These are phyloP conservation scores for Mantis religiosa DNA, from an alignment of 2,888 invertebrate genomes.

Conservation along the genomic window DNA sequence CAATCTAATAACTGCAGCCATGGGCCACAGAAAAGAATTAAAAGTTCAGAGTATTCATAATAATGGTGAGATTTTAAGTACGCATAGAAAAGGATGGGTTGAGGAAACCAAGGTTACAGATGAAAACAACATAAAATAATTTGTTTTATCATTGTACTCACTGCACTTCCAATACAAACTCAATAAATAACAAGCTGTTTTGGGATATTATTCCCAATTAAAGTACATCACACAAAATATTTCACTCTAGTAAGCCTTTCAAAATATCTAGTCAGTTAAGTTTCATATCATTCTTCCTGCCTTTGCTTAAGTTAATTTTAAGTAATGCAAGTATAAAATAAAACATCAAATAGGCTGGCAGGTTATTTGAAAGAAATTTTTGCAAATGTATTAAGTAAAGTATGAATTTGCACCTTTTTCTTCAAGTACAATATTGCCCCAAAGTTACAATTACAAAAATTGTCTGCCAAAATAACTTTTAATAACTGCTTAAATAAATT, in stretches of 20 bases:
- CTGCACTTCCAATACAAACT: neutral
- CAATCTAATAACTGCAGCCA: too few relatives aligned
- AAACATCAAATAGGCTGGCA: neutral
- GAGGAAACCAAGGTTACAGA: neutral
- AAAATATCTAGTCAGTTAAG: neutral
- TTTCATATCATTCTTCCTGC: neutral
- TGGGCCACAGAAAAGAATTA: too few relatives aligned
- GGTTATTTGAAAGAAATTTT: neutral
- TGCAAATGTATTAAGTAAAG: neutral
- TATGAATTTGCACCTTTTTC: neutral
- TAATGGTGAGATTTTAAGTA: too few relatives aligned
- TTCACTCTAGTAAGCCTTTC: neutral
- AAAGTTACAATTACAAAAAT: neutral
- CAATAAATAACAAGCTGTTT: neutral
- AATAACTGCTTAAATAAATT: neutral
- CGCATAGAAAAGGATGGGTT: too few relatives aligned
- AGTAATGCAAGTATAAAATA: neutral
- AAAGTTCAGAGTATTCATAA: too few relatives aligned
- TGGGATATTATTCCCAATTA: neutral
- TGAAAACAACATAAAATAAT: neutral
- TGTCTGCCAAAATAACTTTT: neutral
- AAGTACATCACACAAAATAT: neutral
- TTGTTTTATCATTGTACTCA: neutral
- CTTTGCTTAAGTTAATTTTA: neutral
- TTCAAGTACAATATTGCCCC: neutral